These are phyloP conservation scores for Xestoiulus laeticollis DNA, from an alignment of 2,888 invertebrate genomes.

Conservation along the genomic window DNA sequence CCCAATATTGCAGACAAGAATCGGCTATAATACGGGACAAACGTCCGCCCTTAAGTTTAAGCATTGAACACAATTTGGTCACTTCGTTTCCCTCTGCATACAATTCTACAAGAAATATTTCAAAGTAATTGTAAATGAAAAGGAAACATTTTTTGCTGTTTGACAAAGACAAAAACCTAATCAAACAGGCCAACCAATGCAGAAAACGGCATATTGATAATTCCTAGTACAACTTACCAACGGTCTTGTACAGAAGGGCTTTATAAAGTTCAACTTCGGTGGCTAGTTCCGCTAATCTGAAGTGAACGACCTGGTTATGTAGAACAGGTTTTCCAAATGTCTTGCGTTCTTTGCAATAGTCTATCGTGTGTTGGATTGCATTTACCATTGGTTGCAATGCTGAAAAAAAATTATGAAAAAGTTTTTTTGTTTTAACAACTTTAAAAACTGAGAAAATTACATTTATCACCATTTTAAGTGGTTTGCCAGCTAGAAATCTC, in stretches of 20 bases:
- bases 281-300: constrained; percentile 68
- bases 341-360: constrained; percentile 66
- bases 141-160: no score
- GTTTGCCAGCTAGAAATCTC: no score
- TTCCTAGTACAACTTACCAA: constrained; percentile 60
- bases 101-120: constrained; percentile 51
- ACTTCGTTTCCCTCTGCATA: constrained; percentile 66
- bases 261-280: constrained; percentile 68
- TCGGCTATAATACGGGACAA: constrained; percentile 67
- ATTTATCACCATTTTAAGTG: no score
- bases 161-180: no score
- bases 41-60: constrained; percentile 68
- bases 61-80: constrained; percentile 69
- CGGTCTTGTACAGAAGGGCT: constrained; percentile 66
- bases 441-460: no score
- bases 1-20: constrained; percentile 70
- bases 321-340: constrained; percentile 67
- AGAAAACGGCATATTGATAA: constrained; percentile 57
- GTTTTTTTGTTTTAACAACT: no score
- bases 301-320: constrained; percentile 66
- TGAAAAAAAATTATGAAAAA: constrained; percentile 31
- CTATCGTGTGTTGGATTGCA: constrained; percentile 65
- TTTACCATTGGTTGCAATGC: constrained; percentile 60
- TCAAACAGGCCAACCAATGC: no score
- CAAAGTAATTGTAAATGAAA: no score